These are phyloP conservation scores for Xenops minutus DNA, from an alignment of 2,797 vertebrate genomes.

Conservation along the genomic window DNA sequence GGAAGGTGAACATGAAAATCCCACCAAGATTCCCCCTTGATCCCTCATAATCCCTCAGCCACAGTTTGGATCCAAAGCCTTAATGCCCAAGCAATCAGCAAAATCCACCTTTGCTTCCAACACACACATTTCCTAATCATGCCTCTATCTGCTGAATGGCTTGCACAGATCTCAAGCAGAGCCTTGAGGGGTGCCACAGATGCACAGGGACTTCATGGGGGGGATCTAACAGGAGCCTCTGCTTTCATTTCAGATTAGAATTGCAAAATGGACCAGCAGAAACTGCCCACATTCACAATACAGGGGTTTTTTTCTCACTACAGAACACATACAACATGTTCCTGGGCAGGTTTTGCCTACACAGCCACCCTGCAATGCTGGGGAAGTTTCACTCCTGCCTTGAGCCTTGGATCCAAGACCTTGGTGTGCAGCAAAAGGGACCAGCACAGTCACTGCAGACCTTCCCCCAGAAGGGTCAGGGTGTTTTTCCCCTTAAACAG, in stretches of 20 bases:
- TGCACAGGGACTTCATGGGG: not conserved
- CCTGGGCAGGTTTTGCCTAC: not conserved
- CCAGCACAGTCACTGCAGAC: not conserved
- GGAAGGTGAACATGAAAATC: not conserved
- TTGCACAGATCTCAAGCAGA: not conserved
- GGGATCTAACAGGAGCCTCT: not conserved
- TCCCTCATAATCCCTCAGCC: not conserved
- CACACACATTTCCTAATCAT: not conserved
- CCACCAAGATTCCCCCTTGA: not conserved
- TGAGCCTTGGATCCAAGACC: not conserved
- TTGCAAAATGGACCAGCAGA: not conserved
- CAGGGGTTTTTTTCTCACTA: rapidly evolving
- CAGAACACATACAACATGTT: rapidly evolving
- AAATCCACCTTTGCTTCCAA: not conserved
- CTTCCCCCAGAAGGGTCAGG: not conserved
- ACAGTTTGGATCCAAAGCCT: not conserved
- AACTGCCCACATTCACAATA: rapidly evolving
- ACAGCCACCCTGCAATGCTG: not conserved
- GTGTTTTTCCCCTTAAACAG: not conserved
- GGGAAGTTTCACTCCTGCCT: not conserved
- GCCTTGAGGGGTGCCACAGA: not conserved
- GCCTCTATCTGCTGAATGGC: not conserved
- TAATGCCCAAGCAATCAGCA: not conserved
- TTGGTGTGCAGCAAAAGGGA: not conserved
- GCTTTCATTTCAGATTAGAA: not conserved